These are phyloP conservation scores for Silurus glanis DNA, from an alignment of 2,113 vertebrate genomes.

Conservation along the genomic window DNA sequence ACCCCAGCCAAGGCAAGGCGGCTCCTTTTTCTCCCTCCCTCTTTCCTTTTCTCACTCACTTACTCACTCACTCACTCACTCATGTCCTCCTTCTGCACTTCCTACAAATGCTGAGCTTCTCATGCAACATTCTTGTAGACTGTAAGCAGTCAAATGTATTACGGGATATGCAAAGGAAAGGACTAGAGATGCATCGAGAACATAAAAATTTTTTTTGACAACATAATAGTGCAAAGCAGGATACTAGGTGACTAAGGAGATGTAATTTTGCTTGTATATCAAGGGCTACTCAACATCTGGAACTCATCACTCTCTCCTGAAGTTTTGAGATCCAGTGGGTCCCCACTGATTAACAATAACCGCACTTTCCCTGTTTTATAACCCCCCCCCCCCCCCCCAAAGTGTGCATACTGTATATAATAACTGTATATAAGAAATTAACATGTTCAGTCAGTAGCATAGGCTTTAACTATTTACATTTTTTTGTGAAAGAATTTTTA, in stretches of 20 bases:
- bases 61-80: constrained; percentile 30
- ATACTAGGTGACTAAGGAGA: background rate
- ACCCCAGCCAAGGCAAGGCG: constrained; percentile 91
- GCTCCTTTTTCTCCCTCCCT: constrained; percentile 33
- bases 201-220: background rate
- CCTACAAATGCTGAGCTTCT: constrained; percentile 1
- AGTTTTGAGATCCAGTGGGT: background rate
- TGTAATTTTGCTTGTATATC: background rate
- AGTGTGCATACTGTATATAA: too few relatives aligned
- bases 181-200: background rate
- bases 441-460: background rate
- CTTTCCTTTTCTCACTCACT: constrained; percentile 28
- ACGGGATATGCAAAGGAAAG: background rate
- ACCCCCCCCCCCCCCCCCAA: too few relatives aligned
- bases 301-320: background rate
- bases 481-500: too few relatives aligned
- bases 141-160: constrained; percentile 1
- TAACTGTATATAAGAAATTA: background rate
- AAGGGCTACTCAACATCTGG: background rate
- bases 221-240: background rate
- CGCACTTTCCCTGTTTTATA: background rate
- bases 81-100: constrained; percentile 1
- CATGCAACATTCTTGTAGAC: background rate
- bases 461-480: background rate
- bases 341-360: background rate